Percentiles rank a stretch among this genome's conserved stretches.
phyloP scores from a whole-genome alignment of 2,113 vertebrate genomes.

The Varanus komodoensis region DNA sequence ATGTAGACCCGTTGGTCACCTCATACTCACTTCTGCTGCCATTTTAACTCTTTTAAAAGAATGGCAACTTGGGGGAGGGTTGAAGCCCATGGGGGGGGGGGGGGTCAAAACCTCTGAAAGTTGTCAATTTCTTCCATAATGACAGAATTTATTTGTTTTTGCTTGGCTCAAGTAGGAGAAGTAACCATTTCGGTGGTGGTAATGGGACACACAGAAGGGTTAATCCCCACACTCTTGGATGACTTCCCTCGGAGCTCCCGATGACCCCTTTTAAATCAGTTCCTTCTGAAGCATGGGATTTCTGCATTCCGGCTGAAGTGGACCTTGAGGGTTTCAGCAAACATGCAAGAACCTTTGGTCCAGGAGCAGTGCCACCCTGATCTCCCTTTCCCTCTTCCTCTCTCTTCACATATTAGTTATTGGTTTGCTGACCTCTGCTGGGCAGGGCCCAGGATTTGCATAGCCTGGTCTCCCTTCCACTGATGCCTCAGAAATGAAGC shows the following conservation, averaged over 20 bases:
- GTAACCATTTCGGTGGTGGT: neutral
- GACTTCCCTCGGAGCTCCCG: neutral
- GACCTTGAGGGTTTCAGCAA: neutral
- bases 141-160: neutral
- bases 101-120: too few relatives aligned
- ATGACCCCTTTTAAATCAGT: too few relatives aligned
- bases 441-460: slow-evolving; percentile 50
- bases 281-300: neutral
- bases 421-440: slow-evolving; percentile 72
- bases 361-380: too few relatives aligned
- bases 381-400: neutral
- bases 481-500: neutral
- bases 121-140: too few relatives aligned
- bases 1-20: too few relatives aligned
- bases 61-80: too few relatives aligned
- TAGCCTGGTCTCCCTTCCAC: neutral
- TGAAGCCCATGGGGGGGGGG: too few relatives aligned
- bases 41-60: too few relatives aligned
- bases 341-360: neutral
- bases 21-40: too few relatives aligned
- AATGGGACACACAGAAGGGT: neutral
- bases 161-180: neutral
- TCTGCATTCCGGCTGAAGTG: neutral
- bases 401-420: slow-evolving; percentile 42
- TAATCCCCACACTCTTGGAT: neutral